Base-by-base conservation (phyloP, 35 echinoderm and acorn worm species). In the Nesometra sesokonis region DNA sequence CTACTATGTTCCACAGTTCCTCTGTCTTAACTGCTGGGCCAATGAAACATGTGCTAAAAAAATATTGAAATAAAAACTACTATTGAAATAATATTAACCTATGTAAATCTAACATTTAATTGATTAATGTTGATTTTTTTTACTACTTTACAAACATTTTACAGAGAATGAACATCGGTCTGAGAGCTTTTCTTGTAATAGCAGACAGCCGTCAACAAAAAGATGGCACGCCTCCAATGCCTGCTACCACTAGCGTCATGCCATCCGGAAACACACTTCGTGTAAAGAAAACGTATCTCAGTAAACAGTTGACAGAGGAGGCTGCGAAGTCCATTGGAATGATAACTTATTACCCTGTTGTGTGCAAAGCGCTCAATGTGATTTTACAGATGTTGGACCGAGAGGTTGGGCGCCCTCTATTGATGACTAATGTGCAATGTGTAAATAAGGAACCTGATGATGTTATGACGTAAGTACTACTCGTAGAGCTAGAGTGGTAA, bases 341-440 rank as follows among this genome's bases (percentile, higher is more conserved):
- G 15, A 36, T 86, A 34, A 47, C 82, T 0, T 94, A 91, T 36
- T 94, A 94, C 36, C 90, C 92, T 17, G 90, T 82, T 77, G 93
- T 94, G 31, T 86, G 88, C 32, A 99, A 90, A 35, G 96, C 96
- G 13, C 80, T 99, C 76, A 93, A 99, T 78, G 86, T 79, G n/a
- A 99, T 99, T 33, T 87, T 99, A 29, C 47, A 88, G 34, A 88
- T 90, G 30, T 77, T 99, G 40, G 93, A 99, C 57, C 82, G 81
- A 21, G 80, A 90, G 17, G 96, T 99, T 5, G 96, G 96, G 27
- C 91, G 88, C 82, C 87, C 87, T 30, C 76, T 99, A n/a, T 78
- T 99, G 46, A 99, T 99, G 96, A 99, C 96, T 33, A 92, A 99
- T 87, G 92, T 88, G 4, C 96, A 99, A 88, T 93, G 92, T 87